Evolutionary conservation across 2,113 vertebrate species (phyloP), one percentile per base, ranked within the genome.

Genomic region (Aptenodytes forsteri): DNA sequence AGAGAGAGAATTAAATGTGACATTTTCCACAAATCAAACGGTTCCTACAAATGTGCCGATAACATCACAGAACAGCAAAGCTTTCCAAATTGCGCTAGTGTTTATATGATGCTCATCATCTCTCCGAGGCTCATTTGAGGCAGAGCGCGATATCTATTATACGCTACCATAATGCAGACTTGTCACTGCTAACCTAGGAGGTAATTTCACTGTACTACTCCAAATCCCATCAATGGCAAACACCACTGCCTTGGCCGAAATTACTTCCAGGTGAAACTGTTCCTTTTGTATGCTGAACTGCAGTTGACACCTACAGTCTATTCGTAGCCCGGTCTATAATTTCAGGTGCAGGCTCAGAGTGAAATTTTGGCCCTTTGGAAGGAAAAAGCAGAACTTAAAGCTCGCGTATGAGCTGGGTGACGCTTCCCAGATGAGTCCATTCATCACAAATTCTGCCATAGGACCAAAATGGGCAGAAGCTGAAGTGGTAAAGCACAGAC

Each of bases 1-100:
- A 75, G 59, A 83, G 77, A 76, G 34, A 56, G 47, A 70, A 94
- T 93, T 92, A 92, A 93, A 95, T 64, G 50, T 72, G 91, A 80
- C 91, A 92, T 93, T 97, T 95, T 29, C 90, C 36, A 73, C 71
- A 95, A 88, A 91, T 70, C 87, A 91, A n/a, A 71, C 7, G n/a
- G 76, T 92, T 97, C 61, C 81, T 87, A 54, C 73, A 85, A 84
- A 83, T 16, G 49, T 75, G 86, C 84, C 3, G 7, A 59, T 90
- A 69, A 30, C 64, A 72, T 44, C 67, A 21, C 5, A 36, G 49
- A 89, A 22, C 36, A 81, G 20, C 83, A 89, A 50, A 90, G 55
- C 85, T 58, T 88, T 52, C 62, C 73, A 87, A 25, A 61, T 79
- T 34, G 82, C 47, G 66, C 47, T 38, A 14, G 42, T 64, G 59